A percentile compares a stretch with the other conserved stretches of the same genome.
Conservation (phyloP, 2,113 vertebrate species). For the Gallinago paraguaiae region DNA sequence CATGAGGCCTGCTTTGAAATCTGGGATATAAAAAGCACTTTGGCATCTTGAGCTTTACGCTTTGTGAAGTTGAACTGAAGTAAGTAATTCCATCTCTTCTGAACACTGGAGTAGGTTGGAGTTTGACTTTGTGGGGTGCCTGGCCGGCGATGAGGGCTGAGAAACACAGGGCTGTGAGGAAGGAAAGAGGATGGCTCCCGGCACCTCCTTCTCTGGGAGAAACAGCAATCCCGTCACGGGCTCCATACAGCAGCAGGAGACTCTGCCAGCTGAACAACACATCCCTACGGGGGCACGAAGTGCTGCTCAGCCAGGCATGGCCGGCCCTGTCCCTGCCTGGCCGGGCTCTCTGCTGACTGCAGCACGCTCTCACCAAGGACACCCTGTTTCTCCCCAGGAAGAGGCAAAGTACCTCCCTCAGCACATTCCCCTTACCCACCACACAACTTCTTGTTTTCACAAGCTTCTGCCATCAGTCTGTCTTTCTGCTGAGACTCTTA, state of each 20-base stretch:
- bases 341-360: conserved; percentile 46
- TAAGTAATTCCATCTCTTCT: background rate
- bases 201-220: background rate
- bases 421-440: background rate
- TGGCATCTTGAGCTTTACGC: background rate
- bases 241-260: conserved; percentile 38
- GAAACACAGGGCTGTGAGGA: background rate
- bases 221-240: background rate
- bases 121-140: background rate
- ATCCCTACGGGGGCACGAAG: conserved; percentile 30
- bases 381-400: background rate
- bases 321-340: conserved; percentile 14
- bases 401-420: conserved; percentile 8
- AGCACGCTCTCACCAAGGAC: conserved; percentile 25
- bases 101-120: background rate
- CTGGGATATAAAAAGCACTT: background rate
- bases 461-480: background rate
- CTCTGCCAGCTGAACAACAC: conserved; percentile 52
- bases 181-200: background rate
- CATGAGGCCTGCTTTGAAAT: background rate
- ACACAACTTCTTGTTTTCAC: background rate
- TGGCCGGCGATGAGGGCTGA: background rate
- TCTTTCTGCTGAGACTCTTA: background rate
- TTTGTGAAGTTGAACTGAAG: background rate
- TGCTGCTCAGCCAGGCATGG: conserved; percentile 53